Conservation (phyloP, 2,797 vertebrate species). For the Cryptoprocta ferox region DNA sequence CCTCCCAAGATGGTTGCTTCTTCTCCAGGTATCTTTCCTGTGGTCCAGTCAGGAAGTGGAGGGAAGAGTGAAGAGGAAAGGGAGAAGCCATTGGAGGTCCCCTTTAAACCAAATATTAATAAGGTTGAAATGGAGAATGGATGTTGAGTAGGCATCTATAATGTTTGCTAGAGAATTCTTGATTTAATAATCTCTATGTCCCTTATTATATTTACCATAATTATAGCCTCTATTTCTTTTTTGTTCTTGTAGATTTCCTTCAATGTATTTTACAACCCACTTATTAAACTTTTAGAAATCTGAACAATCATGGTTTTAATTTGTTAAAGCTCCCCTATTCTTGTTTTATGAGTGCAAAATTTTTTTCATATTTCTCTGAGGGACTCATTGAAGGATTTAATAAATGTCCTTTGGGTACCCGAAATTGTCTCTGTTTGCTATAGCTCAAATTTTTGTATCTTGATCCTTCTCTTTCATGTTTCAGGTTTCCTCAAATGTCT, state of each 20-base stretch:
- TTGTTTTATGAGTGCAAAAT: not conserved
- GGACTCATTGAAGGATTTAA: not conserved
- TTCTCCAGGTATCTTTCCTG: not conserved
- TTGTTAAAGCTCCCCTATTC: not conserved
- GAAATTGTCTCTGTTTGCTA: not conserved
- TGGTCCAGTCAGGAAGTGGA: not conserved
- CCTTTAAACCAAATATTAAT: not conserved
- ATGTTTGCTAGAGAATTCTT: not conserved
- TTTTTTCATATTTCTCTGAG: not conserved
- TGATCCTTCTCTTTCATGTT: not conserved
- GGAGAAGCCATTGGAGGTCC: not conserved
- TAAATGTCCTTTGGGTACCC: not conserved
- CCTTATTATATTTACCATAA: not conserved
- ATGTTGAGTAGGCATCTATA: not conserved
- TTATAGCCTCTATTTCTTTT: not conserved
- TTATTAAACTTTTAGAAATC: not conserved
- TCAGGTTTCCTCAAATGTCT: not conserved
- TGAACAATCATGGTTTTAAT: not conserved
- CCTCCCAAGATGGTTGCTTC: not conserved
- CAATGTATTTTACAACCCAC: not conserved
- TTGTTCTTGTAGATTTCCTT: not conserved
- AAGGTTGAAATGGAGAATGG: not conserved
- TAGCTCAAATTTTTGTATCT: not conserved
- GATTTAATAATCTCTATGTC: not conserved
- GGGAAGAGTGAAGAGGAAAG: not conserved